Evolutionary conservation across 1,140 invertebrate species (phyloP), one percentile per base, ranked within the genome.

Genomic region (Atopsyche davidsoni): DNA sequence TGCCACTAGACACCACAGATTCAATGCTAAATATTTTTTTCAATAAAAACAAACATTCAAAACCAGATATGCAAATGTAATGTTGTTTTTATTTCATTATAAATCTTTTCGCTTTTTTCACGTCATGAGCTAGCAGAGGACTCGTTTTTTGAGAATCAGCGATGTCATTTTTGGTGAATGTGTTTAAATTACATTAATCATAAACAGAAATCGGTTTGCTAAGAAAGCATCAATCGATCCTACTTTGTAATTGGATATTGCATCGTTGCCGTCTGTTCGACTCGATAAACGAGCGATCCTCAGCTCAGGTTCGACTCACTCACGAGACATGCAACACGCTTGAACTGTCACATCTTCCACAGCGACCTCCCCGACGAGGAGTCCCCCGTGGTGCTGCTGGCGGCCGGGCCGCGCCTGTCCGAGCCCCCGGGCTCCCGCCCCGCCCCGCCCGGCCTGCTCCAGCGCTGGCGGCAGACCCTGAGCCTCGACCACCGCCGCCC

Each of bases 401-500:
- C 56, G 16, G 34, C 38, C n/a, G 23, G 25, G 2, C 4, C 38
- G n/a, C n/a, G 9, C 22, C 7, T 16, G 3, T 11, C 4, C n/a
- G 18, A 35, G 17, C 4, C 14, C 19, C 67, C 68, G 21, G 0
- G 66, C 70, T 18, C 70, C 69, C 56, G 70, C 65, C 3, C 64
- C 65, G 47, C 44, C 65, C 38, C 61, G n/a, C n/a, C n/a, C n/a
- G n/a, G n/a, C n/a, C n/a, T 18, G 11, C 13, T 23, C 35, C 16
- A 17, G 18, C 17, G 68, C 68, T n/a, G 0, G 68, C 68, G 22
- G 70, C 69, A 57, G 70, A 65, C 3, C 64, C 67, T 23, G 69
- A 72, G 46, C 46, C 66, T 36, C n/a, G n/a, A n/a, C n/a, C 62
- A 66, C 39, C 63, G 65, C 48, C 66, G 69, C 39, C 53, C 72